phyloP scores from a whole-genome alignment of 1,140 invertebrate species.

The Papilio aristodemus region DNA sequence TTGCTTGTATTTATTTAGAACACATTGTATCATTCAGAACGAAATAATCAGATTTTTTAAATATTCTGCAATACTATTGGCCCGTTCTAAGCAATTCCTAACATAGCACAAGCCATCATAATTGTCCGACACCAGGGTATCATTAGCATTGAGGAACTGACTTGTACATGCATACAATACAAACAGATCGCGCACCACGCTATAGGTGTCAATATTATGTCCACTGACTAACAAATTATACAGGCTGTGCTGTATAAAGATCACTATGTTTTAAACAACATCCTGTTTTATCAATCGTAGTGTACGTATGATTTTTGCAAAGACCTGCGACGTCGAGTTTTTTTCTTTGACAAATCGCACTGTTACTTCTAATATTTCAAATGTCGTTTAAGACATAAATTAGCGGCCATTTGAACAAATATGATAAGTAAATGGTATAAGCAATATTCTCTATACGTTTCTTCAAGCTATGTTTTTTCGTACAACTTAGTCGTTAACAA shows the following conservation, averaged over 20 bases:
- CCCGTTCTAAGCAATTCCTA: conserved; percentile 32
- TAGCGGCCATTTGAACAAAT: no score
- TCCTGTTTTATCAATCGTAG: background rate
- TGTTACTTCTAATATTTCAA: no score
- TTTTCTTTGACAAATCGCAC: no score
- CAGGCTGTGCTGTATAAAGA: conserved; percentile 15
- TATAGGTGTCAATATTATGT: conserved; percentile 29
- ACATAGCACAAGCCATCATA: conserved; percentile 34
- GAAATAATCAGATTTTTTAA: background rate
- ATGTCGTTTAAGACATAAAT: no score
- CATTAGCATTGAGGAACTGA: conserved; percentile 38
- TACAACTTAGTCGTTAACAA: no score
- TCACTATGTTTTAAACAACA: conserved; percentile 7
- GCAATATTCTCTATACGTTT: no score
- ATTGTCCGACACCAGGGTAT: conserved; percentile 36
- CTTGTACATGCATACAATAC: conserved; percentile 28
- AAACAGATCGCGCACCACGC: conserved; percentile 8
- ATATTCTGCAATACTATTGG: background rate
- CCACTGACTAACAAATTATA: conserved; percentile 30
- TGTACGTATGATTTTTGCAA: background rate
- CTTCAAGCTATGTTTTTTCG: no score
- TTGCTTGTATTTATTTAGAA: no score
- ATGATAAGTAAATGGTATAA: no score
- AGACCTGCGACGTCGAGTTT: no score
- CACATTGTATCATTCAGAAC: no score